Base-by-base conservation (phyloP, 1,140 invertebrate species). In the Papilio dardanus region DNA sequence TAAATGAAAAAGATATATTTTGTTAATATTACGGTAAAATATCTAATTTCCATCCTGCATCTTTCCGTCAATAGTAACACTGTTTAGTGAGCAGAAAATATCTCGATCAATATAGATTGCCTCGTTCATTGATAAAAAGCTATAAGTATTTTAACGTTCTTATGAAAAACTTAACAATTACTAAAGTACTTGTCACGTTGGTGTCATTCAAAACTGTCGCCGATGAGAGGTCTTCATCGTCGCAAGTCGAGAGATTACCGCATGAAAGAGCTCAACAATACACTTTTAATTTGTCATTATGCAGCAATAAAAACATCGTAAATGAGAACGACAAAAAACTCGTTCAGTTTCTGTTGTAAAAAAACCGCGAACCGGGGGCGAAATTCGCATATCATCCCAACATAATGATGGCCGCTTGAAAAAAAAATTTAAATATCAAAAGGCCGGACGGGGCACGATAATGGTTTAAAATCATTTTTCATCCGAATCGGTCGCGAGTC, bases 401-500 rank as follows among this genome's bases (percentile, higher is more conserved):
- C 85, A 81, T 93, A 93, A 93, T 93, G 91, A 91, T 83, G 87
- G 87, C 88, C 90, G 90, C 91, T 93, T 93, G 86, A 91, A 93
- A 93, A 71, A 92, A 92, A 92, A 93, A 93, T 90, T 93, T 92
- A 93, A 93, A 93, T 93, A 93, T 93, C 90, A 93, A 93, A 92
- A 93, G 90, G 85, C 89, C 89, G 90, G 90, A 92, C 91, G 90
- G 87, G 89, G 88, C 90, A 85, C 87, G 83, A 83, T 93, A 93
- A 93, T 93, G 91, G 91, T 93, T 93, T 93, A 92, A 93, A 93
- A 88, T 92, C 91, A 93, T 93, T 93, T 92, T 93, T 93, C 91
- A 93, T 93, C 88, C 87, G 86, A 92, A 86, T 89, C 89, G 91
- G 82, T 91, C 86, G 86, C 86, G 90, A 91, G 87, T 91, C 89